Evolutionary conservation across 2,888 invertebrate species (phyloP), one percentile per base, ranked within the genome.

Genomic region (Ormia ochracea): DNA sequence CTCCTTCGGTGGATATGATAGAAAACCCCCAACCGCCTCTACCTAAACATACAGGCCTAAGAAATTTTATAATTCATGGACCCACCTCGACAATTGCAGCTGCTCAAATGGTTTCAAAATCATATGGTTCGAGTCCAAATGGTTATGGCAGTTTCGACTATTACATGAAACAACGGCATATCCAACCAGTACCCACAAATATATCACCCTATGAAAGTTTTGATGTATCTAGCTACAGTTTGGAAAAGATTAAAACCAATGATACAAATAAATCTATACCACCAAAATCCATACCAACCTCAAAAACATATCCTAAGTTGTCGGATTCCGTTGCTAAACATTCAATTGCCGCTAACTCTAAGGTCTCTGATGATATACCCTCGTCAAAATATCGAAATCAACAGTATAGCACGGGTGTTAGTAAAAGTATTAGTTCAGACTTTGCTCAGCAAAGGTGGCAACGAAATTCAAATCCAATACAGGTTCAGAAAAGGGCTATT

Each of bases 1-100:
- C 95, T 0, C 95, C 95, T 0, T 87, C 95, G 36, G 95, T 95
- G 88, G 93, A 93, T 87, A 87, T 94, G 0, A 94, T 94, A 38
- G 91, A 91, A 0, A 82, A 83, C 19, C 83, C 80, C 1, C 81
- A 78, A 45, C 65, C 74, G 19, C 41, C 59, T 3, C 81, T 87
- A 82, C 87, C 86, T 12, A 84, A 84, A 0, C 87, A 88, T 69
- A 86, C 88, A 0, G 88, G 87, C 72, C 85, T 87, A 43, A 83
- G 87, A 1, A 88, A 88, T 65, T 87, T 88, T 54, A 87, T 88
- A 28, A 75, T 88, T 48, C 88, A 88, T 45, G 87, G 88, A 0
- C 82, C 82, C 10, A 81, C 78, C 10, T 75, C 78, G 9, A 73
- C 79, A n/a, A 85, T 86, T 83, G 92, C 92, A 50, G 91, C 91